Percentiles rank a stretch among this genome's conserved stretches.
phyloP scores from a whole-genome alignment of 2,797 vertebrate species.

The Premnoplex brunnescens region DNA sequence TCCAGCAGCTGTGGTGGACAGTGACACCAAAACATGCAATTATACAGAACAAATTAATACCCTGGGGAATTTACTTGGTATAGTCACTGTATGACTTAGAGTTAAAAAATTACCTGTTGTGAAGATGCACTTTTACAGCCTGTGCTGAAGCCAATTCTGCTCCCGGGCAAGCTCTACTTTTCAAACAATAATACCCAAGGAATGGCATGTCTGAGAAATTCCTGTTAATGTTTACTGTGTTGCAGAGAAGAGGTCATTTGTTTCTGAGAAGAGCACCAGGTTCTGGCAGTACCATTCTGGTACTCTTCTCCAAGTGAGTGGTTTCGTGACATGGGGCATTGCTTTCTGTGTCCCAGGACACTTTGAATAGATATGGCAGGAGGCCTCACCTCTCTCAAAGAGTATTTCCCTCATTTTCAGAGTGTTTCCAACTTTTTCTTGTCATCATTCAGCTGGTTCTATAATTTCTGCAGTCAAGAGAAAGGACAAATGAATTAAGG shows the following conservation, averaged over 20 bases:
- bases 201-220: background rate
- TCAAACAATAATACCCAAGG: background rate
- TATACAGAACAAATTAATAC: background rate
- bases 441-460: background rate
- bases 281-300: background rate
- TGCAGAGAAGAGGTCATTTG: background rate
- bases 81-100: background rate
- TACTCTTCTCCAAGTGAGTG: accelerated
- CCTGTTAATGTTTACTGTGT: background rate
- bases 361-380: background rate
- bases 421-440: background rate
- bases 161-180: background rate
- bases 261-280: background rate
- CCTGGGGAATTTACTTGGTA: background rate
- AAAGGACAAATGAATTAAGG: background rate
- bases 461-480: background rate
- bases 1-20: background rate
- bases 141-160: background rate
- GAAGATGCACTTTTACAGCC: background rate
- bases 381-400: background rate
- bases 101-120: background rate
- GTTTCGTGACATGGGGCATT: background rate
- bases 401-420: background rate
- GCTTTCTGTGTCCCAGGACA: background rate
- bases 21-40: background rate